A percentile compares a stretch with the other conserved stretches of the same genome.
phyloP scores from a whole-genome alignment of 2,888 invertebrate species.

The Caenorhabditis sp. region DNA sequence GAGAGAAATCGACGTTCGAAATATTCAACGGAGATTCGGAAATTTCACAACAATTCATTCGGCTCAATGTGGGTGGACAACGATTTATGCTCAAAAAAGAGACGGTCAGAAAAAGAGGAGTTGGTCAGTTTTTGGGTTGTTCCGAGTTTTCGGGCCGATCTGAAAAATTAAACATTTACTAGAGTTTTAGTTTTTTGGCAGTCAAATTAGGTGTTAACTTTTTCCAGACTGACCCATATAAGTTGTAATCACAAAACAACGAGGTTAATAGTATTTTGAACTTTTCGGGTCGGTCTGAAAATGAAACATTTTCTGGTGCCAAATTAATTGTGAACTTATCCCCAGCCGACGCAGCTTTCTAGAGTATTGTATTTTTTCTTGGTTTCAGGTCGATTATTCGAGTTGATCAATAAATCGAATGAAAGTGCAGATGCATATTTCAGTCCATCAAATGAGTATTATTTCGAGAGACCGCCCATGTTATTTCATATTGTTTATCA shows the following conservation, averaged over 20 bases:
- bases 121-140: constrained; percentile 21
- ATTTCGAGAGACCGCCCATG: constrained; percentile 62
- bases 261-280: no score
- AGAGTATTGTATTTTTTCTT: no score
- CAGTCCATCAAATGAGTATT: constrained; percentile 57
- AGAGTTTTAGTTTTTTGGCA: no score
- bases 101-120: constrained; percentile 48
- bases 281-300: no score
- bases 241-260: no score
- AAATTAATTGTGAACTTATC: background rate
- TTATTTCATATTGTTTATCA: constrained; percentile 65
- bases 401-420: constrained; percentile 35
- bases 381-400: constrained; percentile 55
- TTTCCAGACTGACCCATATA: no score
- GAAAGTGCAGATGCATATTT: constrained; percentile 55
- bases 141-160: no score
- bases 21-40: constrained; percentile 41
- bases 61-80: constrained; percentile 64
- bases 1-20: constrained; percentile 15
- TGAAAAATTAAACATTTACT: no score
- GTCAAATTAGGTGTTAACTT: no score
- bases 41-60: constrained; percentile 48
- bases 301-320: background rate
- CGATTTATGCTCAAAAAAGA: constrained; percentile 57
- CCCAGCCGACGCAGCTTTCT: background rate